Evolutionary conservation across 2,888 invertebrate genomes (phyloP), one percentile per base, ranked within the genome.

Genomic region (Microchrysa polita): DNA sequence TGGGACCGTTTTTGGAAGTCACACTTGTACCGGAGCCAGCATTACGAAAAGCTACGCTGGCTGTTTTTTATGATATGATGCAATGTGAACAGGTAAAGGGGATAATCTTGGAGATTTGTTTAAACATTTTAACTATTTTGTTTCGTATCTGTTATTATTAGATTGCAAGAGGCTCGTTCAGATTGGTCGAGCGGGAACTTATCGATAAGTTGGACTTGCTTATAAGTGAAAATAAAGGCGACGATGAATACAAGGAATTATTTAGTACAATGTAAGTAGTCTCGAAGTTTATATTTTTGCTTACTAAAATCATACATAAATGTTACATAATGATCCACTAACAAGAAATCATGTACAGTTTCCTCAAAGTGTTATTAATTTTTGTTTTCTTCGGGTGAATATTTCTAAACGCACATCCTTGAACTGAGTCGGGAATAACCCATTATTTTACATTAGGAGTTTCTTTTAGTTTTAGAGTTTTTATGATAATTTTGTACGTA

Each of bases 31-130:
- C 94, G 0, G 94, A 96, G 80, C 89, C 90, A 48, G 93, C 93
- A 78, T 83, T 98, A 7, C 88, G 97, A 0, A 92, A 95, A 78
- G 95, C 95, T 0, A 97, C 96, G 0, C 85, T 97, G 12, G 94
- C 95, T 7, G 95, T 97, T 59, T 93, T 97, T 79, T 97, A 95
- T 80, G 95, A 97, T 79, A 93, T 98, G 89, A 97, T 98, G 94
- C 94, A 96, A 78, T 94, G 94, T 79, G 97, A 97, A 81, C 92
- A 87, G 88, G 81, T 83, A 72, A 16, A 22, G 16, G 5, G n/a
- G n/a, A n/a, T n/a, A n/a, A n/a, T n/a, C n/a, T n/a, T n/a, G n/a
- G n/a, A n/a, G n/a, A n/a, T 48, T 48, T n/a, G 48, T 48, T 48
- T 48, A 10, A n/a, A 48, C 4, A n/a, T 48, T 48, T 48, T 4